phyloP scores from a whole-genome alignment of 2,888 invertebrate genomes.

The Melanostoma scalare region DNA sequence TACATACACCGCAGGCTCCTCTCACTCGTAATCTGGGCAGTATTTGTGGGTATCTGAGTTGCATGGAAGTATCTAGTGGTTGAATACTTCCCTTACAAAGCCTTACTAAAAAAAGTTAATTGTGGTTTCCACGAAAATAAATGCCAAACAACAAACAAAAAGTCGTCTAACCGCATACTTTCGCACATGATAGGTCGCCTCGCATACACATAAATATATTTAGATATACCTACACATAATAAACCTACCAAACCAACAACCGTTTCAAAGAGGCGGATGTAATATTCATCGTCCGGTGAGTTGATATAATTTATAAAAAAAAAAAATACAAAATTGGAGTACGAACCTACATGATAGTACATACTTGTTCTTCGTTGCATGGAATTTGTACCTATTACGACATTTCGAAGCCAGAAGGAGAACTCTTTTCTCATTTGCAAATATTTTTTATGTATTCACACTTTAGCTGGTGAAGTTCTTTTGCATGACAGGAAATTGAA shows the following conservation, averaged over 20 bases:
- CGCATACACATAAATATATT: no score
- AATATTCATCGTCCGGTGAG: constrained; percentile 70
- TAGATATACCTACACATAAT: neutral
- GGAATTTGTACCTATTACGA: constrained; percentile 46
- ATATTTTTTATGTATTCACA: constrained; percentile 1
- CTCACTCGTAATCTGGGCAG: neutral
- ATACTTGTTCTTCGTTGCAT: neutral
- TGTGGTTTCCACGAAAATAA: constrained; percentile 32
- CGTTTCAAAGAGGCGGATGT: constrained; percentile 65
- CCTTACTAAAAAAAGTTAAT: constrained; percentile 16
- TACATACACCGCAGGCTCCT: constrained; percentile 7
- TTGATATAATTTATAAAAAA: constrained; percentile 66
- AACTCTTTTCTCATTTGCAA: constrained; percentile 7
- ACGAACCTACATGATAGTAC: neutral
- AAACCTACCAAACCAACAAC: constrained; percentile 42
- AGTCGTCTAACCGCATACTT: constrained; percentile 49
- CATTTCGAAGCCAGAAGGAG: neutral
- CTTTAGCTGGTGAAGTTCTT: no score
- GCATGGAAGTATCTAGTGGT: neutral
- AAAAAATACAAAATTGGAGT: constrained; percentile 24
- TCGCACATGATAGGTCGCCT: neutral
- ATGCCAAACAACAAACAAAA: constrained; percentile 28
- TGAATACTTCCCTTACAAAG: constrained; percentile 28
- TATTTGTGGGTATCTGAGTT: constrained; percentile 6
- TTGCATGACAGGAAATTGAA: no score